Conservation (phyloP, 2,797 vertebrate genomes). For the Benthosema pterotum region DNA sequence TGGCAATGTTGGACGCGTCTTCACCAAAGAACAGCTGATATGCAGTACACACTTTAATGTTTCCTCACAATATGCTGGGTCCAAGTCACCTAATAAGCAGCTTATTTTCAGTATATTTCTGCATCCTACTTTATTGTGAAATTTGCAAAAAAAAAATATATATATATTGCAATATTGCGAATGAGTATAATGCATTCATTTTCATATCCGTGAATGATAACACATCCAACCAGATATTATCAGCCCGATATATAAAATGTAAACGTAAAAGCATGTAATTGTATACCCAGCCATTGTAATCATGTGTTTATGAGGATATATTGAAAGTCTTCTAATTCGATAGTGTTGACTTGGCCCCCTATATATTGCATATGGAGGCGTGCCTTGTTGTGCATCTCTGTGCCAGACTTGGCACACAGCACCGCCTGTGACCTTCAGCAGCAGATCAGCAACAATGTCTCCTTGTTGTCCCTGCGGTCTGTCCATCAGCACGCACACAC, state of each 20-base stretch:
- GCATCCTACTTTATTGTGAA: too few relatives aligned
- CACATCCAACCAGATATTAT: conserved; percentile 15
- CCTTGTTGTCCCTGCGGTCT: conserved; percentile 80
- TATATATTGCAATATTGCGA: conserved; percentile 19
- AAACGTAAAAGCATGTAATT: conserved; percentile 54
- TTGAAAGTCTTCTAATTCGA: conserved; percentile 54
- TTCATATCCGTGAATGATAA: conserved; percentile 53
- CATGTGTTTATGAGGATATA: conserved; percentile 34
- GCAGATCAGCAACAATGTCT: conserved; percentile 83
- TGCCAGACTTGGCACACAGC: conserved; percentile 78
- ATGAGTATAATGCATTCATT: conserved; percentile 39
- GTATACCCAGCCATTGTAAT: not conserved
- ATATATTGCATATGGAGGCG: conserved; percentile 61
- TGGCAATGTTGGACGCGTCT: too few relatives aligned
- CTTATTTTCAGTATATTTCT: too few relatives aligned
- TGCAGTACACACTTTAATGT: too few relatives aligned
- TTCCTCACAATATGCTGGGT: too few relatives aligned
- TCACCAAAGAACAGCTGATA: not conserved
- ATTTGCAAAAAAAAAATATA: too few relatives aligned
- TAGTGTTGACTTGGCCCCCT: conserved; percentile 49
- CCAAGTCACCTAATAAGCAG: too few relatives aligned
- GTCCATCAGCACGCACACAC: conserved; percentile 74
- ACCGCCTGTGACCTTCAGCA: conserved; percentile 81
- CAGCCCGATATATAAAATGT: conserved; percentile 9
- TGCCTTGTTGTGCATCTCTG: conserved; percentile 70